Conservation (phyloP, 1,140 invertebrate species). For the Bombus waltoni region DNA sequence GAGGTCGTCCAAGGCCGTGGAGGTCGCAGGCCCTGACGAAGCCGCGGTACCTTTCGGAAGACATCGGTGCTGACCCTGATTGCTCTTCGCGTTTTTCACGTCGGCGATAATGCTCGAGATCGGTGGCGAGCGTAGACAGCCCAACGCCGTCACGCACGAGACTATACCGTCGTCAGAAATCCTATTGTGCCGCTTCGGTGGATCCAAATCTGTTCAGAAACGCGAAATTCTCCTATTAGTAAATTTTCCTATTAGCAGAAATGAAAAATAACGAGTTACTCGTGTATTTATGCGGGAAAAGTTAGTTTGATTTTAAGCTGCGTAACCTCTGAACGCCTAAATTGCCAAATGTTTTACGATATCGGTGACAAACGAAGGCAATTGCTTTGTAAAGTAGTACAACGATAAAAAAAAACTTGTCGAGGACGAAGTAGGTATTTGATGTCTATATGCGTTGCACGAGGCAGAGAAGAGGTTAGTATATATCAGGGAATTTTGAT, state of each 20-base stretch:
- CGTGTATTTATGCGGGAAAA: background rate
- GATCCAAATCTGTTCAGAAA: slow-evolving; percentile 74
- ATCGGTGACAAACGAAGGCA: background rate
- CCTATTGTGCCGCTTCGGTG: slow-evolving; percentile 74
- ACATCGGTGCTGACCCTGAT: slow-evolving; percentile 74
- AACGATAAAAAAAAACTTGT: background rate
- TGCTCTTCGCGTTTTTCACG: slow-evolving; percentile 75
- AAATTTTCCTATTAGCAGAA: background rate
- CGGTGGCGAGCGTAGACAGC: slow-evolving; percentile 75
- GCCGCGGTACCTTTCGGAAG: slow-evolving; percentile 66
- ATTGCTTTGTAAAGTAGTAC: background rate
- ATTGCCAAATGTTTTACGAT: background rate
- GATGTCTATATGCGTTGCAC: background rate
- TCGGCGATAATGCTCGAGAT: slow-evolving; percentile 78
- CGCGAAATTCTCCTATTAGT: background rate
- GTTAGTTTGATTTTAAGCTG: too few species aligned
- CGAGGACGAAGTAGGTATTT: background rate
- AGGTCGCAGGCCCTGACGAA: slow-evolving; percentile 57
- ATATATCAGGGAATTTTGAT: background rate
- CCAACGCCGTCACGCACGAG: slow-evolving; percentile 79
- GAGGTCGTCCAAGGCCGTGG: slow-evolving; percentile 90
- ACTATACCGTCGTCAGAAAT: slow-evolving; percentile 77
- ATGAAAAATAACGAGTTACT: too few species aligned
- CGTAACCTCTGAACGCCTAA: background rate
- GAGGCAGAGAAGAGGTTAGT: background rate